Conservation (phyloP, 1,140 invertebrate species). For the Galleria mellonella region DNA sequence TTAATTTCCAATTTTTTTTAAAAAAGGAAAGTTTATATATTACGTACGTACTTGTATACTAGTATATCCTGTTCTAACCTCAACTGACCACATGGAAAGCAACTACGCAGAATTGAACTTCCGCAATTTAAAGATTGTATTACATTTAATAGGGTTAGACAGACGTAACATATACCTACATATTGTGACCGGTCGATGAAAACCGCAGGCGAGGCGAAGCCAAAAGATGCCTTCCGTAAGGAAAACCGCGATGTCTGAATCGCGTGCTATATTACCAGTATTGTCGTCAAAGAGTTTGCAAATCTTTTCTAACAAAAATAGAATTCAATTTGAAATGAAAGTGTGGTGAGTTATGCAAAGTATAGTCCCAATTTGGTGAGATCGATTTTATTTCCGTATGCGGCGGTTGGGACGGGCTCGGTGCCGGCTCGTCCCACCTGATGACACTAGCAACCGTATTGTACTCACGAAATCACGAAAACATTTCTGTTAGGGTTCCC, state of each 20-base stretch:
- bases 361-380: conserved; percentile 3
- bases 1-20: too few relatives aligned
- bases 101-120: too few relatives aligned
- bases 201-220: background rate
- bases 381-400: conserved; percentile 3
- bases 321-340: background rate
- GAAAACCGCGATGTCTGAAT: background rate
- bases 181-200: background rate
- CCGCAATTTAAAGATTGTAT: too few relatives aligned
- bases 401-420: background rate
- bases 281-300: background rate
- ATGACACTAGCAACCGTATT: background rate
- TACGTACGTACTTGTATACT: too few relatives aligned
- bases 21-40: too few relatives aligned
- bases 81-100: too few relatives aligned
- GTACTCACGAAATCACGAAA: background rate
- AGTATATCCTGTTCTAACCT: too few relatives aligned
- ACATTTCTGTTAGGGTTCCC: background rate
- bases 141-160: too few relatives aligned
- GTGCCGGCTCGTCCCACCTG: conserved; percentile 5
- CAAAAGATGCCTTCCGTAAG: background rate
- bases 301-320: background rate
- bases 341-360: background rate
- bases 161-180: too few relatives aligned
- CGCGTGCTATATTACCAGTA: background rate